Conservation (phyloP, 2,113 vertebrate genomes). For the Dasyprocta punctata region DNA sequence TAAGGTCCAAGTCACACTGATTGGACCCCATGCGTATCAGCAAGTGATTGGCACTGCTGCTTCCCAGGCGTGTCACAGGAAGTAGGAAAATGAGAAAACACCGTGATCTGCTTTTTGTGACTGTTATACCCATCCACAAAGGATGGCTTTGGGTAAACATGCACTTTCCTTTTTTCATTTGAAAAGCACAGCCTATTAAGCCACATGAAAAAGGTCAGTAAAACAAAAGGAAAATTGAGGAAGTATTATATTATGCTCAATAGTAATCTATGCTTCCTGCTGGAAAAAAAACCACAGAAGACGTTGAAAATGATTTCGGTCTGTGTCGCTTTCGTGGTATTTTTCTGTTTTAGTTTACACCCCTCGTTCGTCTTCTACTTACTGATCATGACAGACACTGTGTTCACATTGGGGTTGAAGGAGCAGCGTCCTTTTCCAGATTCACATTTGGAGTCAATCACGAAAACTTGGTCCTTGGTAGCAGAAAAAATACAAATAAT, state of each 20-base stretch:
- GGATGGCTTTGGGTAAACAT: not conserved
- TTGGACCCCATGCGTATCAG: not conserved
- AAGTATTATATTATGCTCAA: too few species aligned
- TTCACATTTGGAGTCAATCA: conserved; percentile 94
- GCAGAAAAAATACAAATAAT: conserved; percentile 64
- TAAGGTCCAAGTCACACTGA: not conserved
- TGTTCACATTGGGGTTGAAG: conserved; percentile 97
- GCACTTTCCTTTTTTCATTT: not conserved
- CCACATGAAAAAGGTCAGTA: not conserved
- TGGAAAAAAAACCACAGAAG: not conserved
- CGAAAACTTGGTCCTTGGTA: conserved; percentile 94
- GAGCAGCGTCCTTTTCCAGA: conserved; percentile 98
- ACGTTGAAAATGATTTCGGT: not conserved
- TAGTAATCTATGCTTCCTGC: not conserved
- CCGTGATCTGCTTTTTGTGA: not conserved
- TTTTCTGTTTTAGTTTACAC: not conserved
- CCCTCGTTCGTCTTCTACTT: conserved; percentile 84
- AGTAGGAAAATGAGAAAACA: not conserved
- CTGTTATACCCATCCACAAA: not conserved
- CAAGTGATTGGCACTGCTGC: not conserved
- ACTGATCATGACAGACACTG: conserved; percentile 99
- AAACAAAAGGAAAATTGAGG: not conserved
- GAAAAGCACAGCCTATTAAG: not conserved
- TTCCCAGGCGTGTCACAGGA: not conserved
- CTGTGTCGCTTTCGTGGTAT: not conserved